A percentile compares a stretch with the other conserved stretches of the same genome.
phyloP scores from a whole-genome alignment of 1,140 invertebrate species.

The Pseudomyrmex sp. region DNA sequence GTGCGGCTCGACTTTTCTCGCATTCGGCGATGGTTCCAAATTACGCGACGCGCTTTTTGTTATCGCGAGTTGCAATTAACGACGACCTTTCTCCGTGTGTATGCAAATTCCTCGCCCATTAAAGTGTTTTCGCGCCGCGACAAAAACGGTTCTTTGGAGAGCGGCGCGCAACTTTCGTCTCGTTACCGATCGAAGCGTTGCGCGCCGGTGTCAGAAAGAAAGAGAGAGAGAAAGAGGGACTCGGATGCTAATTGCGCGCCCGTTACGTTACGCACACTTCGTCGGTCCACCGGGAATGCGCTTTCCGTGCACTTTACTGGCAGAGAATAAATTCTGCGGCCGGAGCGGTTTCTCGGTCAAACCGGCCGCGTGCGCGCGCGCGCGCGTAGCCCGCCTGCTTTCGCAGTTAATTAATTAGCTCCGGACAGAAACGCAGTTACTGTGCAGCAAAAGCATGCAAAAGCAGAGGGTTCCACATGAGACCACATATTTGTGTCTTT shows the following conservation, averaged over 20 bases:
- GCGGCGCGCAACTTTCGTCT: conserved; percentile 32
- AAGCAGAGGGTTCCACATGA: neutral
- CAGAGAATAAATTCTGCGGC: conserved; percentile 52
- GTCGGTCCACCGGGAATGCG: conserved; percentile 22
- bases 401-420: conserved; percentile 55
- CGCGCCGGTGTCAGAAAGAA: neutral
- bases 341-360: conserved; percentile 46
- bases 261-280: conserved; percentile 29
- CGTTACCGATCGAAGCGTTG: conserved; percentile 41
- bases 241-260: too few species aligned
- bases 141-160: conserved; percentile 28
- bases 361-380: neutral
- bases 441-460: neutral
- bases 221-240: neutral
- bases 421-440: neutral
- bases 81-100: neutral
- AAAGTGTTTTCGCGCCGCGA: conserved; percentile 41
- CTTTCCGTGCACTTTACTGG: conserved; percentile 44
- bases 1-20: neutral
- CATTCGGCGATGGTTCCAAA: neutral
- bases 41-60: conserved; percentile 22
- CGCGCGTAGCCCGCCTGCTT: conserved; percentile 4
- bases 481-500: neutral
- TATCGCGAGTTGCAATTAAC: neutral
- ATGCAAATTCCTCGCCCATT: conserved; percentile 35